These are phyloP conservation scores for Auanema freiburgensis DNA, from an alignment of 2,888 invertebrate genomes.

Conservation along the genomic window DNA sequence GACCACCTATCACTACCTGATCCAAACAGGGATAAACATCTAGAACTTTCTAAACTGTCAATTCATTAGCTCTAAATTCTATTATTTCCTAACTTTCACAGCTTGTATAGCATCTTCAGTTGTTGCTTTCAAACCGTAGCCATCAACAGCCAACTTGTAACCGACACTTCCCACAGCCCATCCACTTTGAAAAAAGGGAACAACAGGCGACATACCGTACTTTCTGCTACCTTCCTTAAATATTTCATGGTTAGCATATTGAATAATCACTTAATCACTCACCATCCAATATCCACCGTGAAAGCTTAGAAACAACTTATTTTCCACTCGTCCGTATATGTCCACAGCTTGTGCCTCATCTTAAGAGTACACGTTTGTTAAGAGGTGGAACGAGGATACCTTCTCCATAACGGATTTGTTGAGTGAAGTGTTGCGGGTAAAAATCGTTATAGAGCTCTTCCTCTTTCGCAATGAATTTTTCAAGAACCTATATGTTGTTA, in stretches of 20 bases:
- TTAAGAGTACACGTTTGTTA: neutral
- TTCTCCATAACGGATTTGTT: slow-evolving; percentile 17
- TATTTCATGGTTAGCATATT: neutral
- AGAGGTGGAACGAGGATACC: neutral
- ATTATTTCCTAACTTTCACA: slow-evolving; percentile 15
- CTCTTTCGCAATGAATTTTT: slow-evolving; percentile 6
- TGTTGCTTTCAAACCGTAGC: slow-evolving; percentile 23
- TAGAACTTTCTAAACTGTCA: slow-evolving; percentile 4
- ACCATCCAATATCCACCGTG: slow-evolving; percentile 44
- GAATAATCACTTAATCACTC: neutral
- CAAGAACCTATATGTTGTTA: slow-evolving; percentile 2
- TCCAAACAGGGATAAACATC: neutral
- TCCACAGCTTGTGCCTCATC: slow-evolving; percentile 32
- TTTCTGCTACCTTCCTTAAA: slow-evolving; percentile 18
- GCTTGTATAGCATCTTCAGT: slow-evolving; percentile 23
- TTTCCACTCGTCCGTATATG: slow-evolving; percentile 26
- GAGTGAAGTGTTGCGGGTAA: neutral
- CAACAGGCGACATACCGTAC: slow-evolving; percentile 7
- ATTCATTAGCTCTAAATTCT: neutral
- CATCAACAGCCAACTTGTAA: slow-evolving; percentile 24
- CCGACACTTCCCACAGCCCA: slow-evolving; percentile 22
- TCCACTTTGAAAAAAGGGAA: neutral
- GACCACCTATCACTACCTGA: slow-evolving; percentile 33
- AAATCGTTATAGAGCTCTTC: slow-evolving; percentile 10
- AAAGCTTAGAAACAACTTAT: slow-evolving; percentile 29